Conservation (phyloP, 2,113 vertebrate species). For the Clupea harengus region DNA sequence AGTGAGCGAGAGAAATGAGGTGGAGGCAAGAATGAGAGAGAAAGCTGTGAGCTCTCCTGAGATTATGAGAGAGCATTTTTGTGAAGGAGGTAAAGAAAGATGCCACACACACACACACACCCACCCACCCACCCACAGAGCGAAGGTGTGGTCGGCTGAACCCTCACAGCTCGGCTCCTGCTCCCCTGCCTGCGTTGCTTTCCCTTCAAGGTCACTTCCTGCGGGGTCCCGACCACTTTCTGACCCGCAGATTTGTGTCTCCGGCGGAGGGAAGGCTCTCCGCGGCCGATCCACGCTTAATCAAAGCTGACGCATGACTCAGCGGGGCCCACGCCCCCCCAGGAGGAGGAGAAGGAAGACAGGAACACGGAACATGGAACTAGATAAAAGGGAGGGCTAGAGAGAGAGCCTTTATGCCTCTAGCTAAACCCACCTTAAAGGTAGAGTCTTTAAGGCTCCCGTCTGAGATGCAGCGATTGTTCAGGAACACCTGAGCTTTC, state of each 20-base stretch:
- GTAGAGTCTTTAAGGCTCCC: not conserved
- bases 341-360: too few relatives aligned
- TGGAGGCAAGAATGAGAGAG: not conserved
- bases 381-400: too few relatives aligned
- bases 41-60: not conserved
- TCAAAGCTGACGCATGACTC: slow-evolving; percentile 20
- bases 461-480: not conserved
- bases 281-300: slow-evolving; percentile 19
- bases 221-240: not conserved
- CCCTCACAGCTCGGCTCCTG: not conserved
- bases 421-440: too few relatives aligned
- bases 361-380: too few relatives aligned
- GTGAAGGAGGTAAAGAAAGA: not conserved
- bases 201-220: slow-evolving; percentile 30
- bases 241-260: slow-evolving; percentile 23
- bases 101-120: not conserved
- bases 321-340: not conserved
- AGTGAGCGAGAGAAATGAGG: not conserved
- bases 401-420: too few relatives aligned
- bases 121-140: not conserved
- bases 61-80: not conserved
- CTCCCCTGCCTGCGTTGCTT: not conserved
- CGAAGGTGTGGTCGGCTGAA: not conserved
- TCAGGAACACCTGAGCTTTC: not conserved
- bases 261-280: not conserved